phyloP scores from a whole-genome alignment of 2,113 vertebrate species.

The Petrocephalus zakoni region DNA sequence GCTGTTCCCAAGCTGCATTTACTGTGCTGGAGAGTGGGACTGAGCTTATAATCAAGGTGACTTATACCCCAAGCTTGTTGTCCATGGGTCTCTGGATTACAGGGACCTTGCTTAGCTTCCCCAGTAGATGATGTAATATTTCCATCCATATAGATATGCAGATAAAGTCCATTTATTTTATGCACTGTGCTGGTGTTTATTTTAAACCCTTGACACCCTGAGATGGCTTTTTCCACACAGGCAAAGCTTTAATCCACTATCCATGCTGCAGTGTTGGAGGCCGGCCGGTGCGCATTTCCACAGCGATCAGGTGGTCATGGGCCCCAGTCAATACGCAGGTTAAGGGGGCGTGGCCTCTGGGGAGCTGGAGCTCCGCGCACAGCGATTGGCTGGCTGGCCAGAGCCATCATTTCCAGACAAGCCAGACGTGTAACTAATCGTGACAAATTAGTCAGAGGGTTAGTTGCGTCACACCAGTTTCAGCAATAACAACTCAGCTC shows the following conservation, averaged over 20 bases:
- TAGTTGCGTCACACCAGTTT: background rate
- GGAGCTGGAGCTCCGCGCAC: background rate
- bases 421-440: background rate
- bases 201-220: background rate
- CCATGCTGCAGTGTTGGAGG: background rate
- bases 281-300: background rate
- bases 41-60: background rate
- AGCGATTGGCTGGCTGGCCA: background rate
- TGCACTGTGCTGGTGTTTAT: no score
- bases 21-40: background rate
- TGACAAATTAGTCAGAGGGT: background rate
- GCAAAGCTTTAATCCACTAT: background rate
- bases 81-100: background rate
- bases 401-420: background rate
- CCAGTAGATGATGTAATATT: background rate
- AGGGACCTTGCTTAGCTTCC: background rate
- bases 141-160: background rate
- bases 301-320: background rate
- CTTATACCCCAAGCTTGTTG: background rate
- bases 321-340: background rate
- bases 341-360: background rate
- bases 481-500: background rate
- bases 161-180: background rate
- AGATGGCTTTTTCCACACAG: background rate
- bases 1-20: background rate